Percentiles rank a stretch among this genome's conserved stretches.
phyloP scores from a whole-genome alignment of 2,888 invertebrate genomes.

The Lycophotia porphyrea region DNA sequence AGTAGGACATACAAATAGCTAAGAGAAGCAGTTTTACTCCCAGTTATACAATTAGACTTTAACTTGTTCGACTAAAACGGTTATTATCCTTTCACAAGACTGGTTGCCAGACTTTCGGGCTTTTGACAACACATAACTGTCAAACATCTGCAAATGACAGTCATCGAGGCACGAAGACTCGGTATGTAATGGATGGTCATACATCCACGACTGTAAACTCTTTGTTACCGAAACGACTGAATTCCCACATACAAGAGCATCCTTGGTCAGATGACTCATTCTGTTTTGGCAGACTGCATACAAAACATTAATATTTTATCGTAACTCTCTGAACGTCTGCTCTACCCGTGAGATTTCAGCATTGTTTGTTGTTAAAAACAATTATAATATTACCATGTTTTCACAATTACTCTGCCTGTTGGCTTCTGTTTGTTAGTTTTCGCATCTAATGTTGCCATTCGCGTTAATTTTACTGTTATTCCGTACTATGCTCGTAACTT shows the following conservation, averaged over 20 bases:
- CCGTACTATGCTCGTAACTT: slow-evolving; percentile 1
- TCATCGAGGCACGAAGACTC: background rate
- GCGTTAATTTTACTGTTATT: slow-evolving; percentile 30
- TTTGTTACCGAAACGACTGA: slow-evolving; percentile 16
- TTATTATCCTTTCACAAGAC: background rate
- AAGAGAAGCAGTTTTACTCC: background rate
- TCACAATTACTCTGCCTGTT: slow-evolving; percentile 25
- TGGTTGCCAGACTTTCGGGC: background rate
- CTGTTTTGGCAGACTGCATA: slow-evolving; percentile 39
- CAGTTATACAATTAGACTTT: background rate
- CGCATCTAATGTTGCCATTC: slow-evolving; percentile 28
- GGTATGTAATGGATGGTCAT: background rate
- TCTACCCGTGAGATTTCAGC: slow-evolving; percentile 26
- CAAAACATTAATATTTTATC: slow-evolving; percentile 47
- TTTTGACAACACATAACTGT: background rate
- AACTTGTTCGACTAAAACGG: too few species aligned
- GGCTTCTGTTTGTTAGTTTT: slow-evolving; percentile 21
- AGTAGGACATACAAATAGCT: background rate
- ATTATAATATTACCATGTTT: slow-evolving; percentile 28
- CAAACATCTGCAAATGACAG: background rate
- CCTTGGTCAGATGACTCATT: slow-evolving; percentile 54
- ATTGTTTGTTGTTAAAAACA: slow-evolving; percentile 45
- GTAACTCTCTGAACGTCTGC: slow-evolving; percentile 19
- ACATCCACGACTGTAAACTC: background rate
- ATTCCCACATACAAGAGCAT: slow-evolving; percentile 41